phyloP scores from a whole-genome alignment of 2,113 vertebrate genomes.

The Cheilinus undulatus region DNA sequence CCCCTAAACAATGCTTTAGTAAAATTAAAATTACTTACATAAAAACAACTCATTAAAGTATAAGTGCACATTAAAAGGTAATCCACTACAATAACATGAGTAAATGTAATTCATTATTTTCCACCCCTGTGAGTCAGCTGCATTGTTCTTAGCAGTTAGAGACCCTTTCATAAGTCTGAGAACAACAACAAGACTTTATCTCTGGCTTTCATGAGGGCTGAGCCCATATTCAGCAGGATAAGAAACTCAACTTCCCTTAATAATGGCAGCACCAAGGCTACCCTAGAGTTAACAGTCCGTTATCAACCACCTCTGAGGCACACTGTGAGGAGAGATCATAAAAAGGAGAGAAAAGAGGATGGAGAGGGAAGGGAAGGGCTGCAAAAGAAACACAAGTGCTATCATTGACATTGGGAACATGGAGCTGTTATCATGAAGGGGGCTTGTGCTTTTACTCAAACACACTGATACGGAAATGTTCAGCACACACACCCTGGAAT shows the following conservation, averaged over 20 bases:
- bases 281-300: constrained; percentile 53
- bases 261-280: constrained; percentile 22
- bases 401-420: constrained; percentile 49
- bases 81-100: too few species aligned
- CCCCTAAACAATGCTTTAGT: too few species aligned
- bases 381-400: constrained; percentile 45
- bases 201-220: constrained; percentile 19
- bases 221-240: constrained; percentile 33
- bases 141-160: constrained; percentile 39
- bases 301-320: background rate
- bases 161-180: constrained; percentile 29
- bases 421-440: constrained; percentile 31
- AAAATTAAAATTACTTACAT: too few species aligned
- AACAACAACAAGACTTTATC: constrained; percentile 48
- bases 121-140: constrained; percentile 29
- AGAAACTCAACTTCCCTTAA: constrained; percentile 31
- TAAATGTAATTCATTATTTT: too few species aligned
- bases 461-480: background rate
- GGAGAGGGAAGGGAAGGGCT: constrained; percentile 35
- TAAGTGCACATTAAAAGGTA: too few species aligned
- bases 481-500: background rate
- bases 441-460: constrained; percentile 30
- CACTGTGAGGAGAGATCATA: background rate
- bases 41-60: too few species aligned
- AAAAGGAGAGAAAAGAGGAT: constrained; percentile 11